Evolutionary conservation across 2,797 vertebrate genomes (phyloP).

Genomic region (Intellagama lesueurii): DNA sequence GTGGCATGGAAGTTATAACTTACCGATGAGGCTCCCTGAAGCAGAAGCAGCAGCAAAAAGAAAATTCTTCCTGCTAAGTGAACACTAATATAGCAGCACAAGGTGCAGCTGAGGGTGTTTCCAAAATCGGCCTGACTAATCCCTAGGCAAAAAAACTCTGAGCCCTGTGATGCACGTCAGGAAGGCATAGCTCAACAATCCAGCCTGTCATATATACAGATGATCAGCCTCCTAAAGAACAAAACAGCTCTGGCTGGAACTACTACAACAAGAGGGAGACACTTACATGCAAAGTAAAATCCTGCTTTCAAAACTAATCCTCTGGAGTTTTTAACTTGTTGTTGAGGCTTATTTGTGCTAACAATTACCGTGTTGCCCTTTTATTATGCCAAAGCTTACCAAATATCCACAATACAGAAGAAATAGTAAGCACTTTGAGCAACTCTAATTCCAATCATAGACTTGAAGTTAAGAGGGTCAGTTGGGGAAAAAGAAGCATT

Average conservation of each 20-base stretch:
- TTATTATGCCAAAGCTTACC: background rate
- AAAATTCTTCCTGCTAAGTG: conserved; percentile 85
- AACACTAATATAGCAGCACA: conserved; percentile 85
- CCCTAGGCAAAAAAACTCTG: conserved; percentile 71
- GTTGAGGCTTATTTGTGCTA: conserved; percentile 16
- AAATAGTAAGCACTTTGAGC: background rate
- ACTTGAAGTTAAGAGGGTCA: conserved; percentile 46
- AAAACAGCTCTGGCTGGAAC: conserved; percentile 10
- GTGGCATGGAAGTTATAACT: conserved; percentile 65
- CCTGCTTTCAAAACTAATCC: conserved; percentile 6
- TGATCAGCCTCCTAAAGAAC: conserved; percentile 51
- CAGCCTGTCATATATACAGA: conserved; percentile 50
- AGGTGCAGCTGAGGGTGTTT: conserved; percentile 78
- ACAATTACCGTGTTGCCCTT: background rate
- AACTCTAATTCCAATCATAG: conserved; percentile 51
- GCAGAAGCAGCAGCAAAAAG: conserved; percentile 78
- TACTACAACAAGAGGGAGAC: conserved; percentile 17
- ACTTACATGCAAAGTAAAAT: conserved; percentile 38
- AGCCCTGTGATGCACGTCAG: conserved; percentile 72
- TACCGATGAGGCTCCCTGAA: conserved; percentile 75
- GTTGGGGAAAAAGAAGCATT: background rate
- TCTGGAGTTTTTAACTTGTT: conserved; percentile 3
- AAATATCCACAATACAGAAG: conserved; percentile 4
- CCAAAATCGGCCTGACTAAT: conserved; percentile 78
- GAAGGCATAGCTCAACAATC: conserved; percentile 63